These are phyloP conservation scores for Pseudochaenichthys georgianus DNA, from an alignment of 2,797 vertebrate species.

Conservation along the genomic window DNA sequence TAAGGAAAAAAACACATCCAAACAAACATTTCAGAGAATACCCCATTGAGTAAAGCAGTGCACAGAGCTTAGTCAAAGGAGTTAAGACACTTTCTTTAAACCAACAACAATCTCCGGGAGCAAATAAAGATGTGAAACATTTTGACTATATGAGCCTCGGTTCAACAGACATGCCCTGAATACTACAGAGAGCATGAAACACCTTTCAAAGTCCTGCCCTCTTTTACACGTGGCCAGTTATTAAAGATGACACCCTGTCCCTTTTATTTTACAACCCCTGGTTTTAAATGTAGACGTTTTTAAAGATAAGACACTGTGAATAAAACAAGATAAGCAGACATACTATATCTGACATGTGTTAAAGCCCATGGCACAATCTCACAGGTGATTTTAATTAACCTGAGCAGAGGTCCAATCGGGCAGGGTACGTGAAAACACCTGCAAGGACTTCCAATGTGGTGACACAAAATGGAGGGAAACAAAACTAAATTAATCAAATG, in stretches of 20 bases:
- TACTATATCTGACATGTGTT: neutral
- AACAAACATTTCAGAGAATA: constrained; percentile 40
- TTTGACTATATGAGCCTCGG: constrained; percentile 3
- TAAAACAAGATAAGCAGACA: constrained; percentile 1
- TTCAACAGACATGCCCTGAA: constrained; percentile 1
- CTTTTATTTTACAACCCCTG: neutral
- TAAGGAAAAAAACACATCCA: constrained; percentile 30
- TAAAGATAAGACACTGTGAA: neutral
- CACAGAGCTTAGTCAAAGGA: constrained; percentile 20
- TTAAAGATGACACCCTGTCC: neutral
- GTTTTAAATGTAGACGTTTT: neutral
- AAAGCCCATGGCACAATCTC: neutral
- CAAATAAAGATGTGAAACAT: constrained; percentile 23
- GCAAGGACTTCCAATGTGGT: neutral
- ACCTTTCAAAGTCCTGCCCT: constrained; percentile 9
- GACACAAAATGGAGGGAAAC: too few species aligned
- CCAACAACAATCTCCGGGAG: constrained; percentile 7
- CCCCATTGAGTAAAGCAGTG: constrained; percentile 13
- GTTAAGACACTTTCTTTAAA: constrained; percentile 19
- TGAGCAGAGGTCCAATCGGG: neutral
- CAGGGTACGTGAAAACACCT: neutral
- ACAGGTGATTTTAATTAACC: neutral
- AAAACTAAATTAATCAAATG: too few species aligned
- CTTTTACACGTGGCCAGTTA: neutral
- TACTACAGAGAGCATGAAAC: neutral